Conservation (phyloP, 1,140 invertebrate genomes). For the Phymastichus coffea region DNA sequence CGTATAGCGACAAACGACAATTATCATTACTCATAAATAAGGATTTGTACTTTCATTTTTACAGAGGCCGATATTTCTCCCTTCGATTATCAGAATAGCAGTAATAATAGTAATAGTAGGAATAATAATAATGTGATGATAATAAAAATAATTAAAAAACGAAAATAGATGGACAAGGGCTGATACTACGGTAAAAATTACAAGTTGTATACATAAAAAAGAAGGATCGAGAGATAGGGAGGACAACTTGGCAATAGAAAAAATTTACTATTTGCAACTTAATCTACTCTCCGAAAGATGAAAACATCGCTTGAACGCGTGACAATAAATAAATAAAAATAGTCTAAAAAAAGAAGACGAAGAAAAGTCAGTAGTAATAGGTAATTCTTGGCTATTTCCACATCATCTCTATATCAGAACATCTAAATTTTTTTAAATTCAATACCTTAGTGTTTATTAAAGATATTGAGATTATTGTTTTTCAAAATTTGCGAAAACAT, state of each 20-base stretch:
- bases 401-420: too few species aligned
- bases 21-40: conserved; percentile 23
- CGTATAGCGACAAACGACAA: conserved; percentile 15
- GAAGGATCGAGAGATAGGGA: neutral
- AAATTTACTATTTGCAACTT: conserved; percentile 20
- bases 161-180: too few species aligned
- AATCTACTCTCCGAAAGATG: conserved; percentile 2
- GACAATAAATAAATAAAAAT: conserved; percentile 30
- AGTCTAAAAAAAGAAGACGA: conserved; percentile 13
- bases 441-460: too few species aligned
- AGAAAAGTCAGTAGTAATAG: too few species aligned
- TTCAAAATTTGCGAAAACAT: too few species aligned
- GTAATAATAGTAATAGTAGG: neutral
- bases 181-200: too few species aligned
- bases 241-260: too few species aligned
- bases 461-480: too few species aligned
- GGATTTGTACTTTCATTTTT: conserved; percentile 28
- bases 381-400: too few species aligned
- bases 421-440: too few species aligned
- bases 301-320: neutral
- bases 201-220: conserved; percentile 19
- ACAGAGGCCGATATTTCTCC: conserved; percentile 19
- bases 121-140: too few species aligned
- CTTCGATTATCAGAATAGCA: neutral
- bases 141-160: conserved; percentile 4